Evolutionary conservation across 2,797 vertebrate species (phyloP).

Genomic region (Stomatorhinus walkeri): DNA sequence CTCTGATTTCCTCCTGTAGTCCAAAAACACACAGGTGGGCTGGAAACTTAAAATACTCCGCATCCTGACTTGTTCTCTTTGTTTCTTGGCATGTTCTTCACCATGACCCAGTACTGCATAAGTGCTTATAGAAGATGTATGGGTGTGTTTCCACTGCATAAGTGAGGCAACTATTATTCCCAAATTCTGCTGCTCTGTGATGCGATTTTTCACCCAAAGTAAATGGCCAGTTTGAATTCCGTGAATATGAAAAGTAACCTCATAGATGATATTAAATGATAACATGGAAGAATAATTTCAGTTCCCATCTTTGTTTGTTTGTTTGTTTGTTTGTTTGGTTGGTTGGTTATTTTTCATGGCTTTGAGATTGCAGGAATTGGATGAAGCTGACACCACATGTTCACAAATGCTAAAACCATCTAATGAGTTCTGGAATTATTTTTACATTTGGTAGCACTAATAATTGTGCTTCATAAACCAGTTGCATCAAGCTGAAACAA

Average conservation of each 20-base stretch:
- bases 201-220: not conserved
- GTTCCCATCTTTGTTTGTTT: not conserved
- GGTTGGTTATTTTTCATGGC: not conserved
- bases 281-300: not conserved
- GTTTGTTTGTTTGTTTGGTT: not conserved
- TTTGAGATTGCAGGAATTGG: not conserved
- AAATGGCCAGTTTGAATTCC: not conserved
- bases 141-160: not conserved
- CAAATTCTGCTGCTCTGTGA: not conserved
- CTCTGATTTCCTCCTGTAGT: not conserved
- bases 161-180: not conserved
- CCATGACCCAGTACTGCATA: not conserved
- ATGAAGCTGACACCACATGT: not conserved
- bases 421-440: not conserved
- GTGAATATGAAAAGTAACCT: not conserved
- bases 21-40: not conserved
- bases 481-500: not conserved
- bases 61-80: not conserved
- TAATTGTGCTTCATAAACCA: not conserved
- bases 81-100: not conserved
- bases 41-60: not conserved
- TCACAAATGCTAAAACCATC: not conserved
- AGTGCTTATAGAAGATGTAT: not conserved
- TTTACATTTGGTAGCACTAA: not conserved
- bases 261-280: not conserved